Conservation (phyloP, 2,888 invertebrate species). For the Flabesymbios commensalis region DNA sequence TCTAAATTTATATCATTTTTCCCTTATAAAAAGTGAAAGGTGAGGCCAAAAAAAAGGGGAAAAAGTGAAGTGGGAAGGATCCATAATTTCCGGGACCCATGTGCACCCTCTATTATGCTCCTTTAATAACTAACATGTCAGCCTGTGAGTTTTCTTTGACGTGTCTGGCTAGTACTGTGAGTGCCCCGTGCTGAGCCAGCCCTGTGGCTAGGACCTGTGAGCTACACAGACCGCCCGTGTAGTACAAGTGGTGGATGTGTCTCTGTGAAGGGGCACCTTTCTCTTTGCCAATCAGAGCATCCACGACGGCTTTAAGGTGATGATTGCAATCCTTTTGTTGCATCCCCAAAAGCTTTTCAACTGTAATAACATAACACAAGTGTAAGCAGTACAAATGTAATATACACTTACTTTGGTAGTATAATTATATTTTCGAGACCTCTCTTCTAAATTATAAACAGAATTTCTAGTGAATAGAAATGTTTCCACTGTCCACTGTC, state of each 20-base stretch:
- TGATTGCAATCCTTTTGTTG: constrained; percentile 47
- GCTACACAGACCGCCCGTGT: constrained; percentile 45
- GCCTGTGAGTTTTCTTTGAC: constrained; percentile 53
- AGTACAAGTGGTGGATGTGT: constrained; percentile 55
- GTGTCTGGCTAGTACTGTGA: constrained; percentile 46
- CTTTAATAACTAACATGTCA: constrained; percentile 53
- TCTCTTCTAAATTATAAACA: neutral
- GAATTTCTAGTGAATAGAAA: neutral
- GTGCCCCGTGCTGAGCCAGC: constrained; percentile 39
- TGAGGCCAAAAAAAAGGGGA: too few relatives aligned
- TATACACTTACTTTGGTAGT: constrained; percentile 1
- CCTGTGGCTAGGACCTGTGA: constrained; percentile 36
- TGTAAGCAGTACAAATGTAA: neutral
- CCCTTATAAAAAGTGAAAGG: too few relatives aligned
- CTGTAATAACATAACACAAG: constrained; percentile 34
- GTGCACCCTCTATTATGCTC: too few relatives aligned
- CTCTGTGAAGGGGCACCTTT: constrained; percentile 59
- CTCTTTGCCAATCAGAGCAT: constrained; percentile 44
- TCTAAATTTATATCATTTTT: too few relatives aligned
- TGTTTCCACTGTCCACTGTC: too few relatives aligned
- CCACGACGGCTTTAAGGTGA: constrained; percentile 47
- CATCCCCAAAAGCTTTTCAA: constrained; percentile 48
- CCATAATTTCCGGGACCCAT: too few relatives aligned
- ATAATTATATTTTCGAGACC: too few relatives aligned
- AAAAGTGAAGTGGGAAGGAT: too few relatives aligned